Conservation (phyloP, 2,888 invertebrate genomes). For the Argyra leucocephala region DNA sequence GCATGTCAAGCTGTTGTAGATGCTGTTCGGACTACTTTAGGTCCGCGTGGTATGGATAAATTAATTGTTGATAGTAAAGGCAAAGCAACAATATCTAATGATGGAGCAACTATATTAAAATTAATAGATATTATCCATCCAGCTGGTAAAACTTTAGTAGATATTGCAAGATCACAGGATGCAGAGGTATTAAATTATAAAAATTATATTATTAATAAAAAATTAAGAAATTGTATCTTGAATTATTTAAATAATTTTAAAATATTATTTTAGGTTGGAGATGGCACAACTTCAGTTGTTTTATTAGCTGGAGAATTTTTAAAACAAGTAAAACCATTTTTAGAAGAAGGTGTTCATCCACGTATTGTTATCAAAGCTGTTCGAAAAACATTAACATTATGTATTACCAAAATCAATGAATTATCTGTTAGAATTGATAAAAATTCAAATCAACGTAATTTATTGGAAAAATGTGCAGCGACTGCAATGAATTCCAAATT, state of each 20-base stretch:
- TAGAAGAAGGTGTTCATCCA: constrained; percentile 94
- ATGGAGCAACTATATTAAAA: constrained; percentile 98
- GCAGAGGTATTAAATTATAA: constrained; percentile 66
- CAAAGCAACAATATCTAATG: constrained; percentile 95
- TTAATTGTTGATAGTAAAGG: constrained; percentile 84
- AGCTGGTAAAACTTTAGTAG: constrained; percentile 93
- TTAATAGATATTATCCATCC: constrained; percentile 96
- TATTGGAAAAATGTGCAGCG: constrained; percentile 81
- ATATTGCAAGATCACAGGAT: constrained; percentile 98
- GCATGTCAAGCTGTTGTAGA: constrained; percentile 93
- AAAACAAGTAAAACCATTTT: constrained; percentile 85
- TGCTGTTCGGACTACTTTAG: constrained; percentile 90
- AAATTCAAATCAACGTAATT: constrained; percentile 32
- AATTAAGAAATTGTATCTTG: too few relatives aligned
- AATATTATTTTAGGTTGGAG: constrained; percentile 77
- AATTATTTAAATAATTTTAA: too few relatives aligned
- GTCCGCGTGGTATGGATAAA: constrained; percentile 99
- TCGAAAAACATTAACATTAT: constrained; percentile 71
- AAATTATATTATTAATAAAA: neutral
- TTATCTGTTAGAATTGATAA: constrained; percentile 75
- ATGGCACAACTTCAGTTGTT: constrained; percentile 97
- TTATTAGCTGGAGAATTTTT: constrained; percentile 90
- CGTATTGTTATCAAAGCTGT: constrained; percentile 84
- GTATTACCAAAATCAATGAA: constrained; percentile 71
- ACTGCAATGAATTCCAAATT: constrained; percentile 97